These are phyloP conservation scores for Caenorhabditis brenneri DNA, from an alignment of 1,140 invertebrate genomes.

Conservation along the genomic window DNA sequence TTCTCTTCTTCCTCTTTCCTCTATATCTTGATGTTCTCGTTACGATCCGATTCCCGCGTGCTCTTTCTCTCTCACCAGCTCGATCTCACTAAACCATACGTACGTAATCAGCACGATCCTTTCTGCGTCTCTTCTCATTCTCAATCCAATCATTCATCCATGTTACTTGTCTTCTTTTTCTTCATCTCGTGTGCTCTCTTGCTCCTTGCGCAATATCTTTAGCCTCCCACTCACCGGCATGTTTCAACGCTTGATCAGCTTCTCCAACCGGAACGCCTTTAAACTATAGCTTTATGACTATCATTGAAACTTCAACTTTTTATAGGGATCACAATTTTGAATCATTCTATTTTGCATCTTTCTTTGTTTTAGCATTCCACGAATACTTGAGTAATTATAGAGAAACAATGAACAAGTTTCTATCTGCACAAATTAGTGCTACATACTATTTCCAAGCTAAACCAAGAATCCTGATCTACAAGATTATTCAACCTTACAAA, in stretches of 20 bases:
- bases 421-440: no score
- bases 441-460: no score
- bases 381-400: no score
- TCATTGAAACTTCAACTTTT: no score
- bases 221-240: conserved; percentile 23
- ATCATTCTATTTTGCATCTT: background rate
- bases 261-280: background rate
- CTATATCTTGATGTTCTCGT: background rate
- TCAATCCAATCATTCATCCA: background rate
- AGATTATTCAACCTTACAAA: no score
- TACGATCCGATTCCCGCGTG: conserved; percentile 7
- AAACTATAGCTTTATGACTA: background rate
- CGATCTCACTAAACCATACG: conserved; percentile 29
- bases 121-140: background rate
- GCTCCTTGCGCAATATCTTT: background rate
- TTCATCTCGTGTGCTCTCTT: background rate
- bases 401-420: no score
- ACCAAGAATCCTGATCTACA: no score
- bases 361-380: no score
- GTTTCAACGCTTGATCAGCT: background rate
- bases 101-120: conserved; percentile 4
- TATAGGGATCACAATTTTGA: background rate
- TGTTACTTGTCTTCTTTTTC: background rate
- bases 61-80: background rate
- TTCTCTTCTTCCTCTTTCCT: background rate